Evolutionary conservation across 2,113 vertebrate genomes (phyloP).

Genomic region (Chloebia gouldiae): DNA sequence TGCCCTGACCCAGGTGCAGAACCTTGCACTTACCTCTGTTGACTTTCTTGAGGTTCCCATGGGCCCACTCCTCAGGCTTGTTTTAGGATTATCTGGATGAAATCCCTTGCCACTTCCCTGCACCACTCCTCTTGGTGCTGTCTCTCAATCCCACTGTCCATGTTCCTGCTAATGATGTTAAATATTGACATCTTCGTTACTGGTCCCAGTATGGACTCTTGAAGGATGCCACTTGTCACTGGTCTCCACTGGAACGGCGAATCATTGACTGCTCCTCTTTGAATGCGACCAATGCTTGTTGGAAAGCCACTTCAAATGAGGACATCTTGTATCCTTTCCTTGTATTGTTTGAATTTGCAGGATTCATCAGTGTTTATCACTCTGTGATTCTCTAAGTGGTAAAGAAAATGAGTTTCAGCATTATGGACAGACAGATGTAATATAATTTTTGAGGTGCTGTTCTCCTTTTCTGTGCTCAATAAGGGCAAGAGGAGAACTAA

Average conservation of each 20-base stretch:
- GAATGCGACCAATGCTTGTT: not conserved
- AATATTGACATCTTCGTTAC: not conserved
- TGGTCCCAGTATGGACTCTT: fast-evolving
- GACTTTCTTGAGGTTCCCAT: not conserved
- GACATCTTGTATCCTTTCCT: not conserved
- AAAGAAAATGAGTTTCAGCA: not conserved
- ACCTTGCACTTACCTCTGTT: not conserved
- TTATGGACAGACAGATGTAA: not conserved
- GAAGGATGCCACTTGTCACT: not conserved
- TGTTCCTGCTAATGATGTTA: not conserved
- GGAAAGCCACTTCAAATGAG: not conserved
- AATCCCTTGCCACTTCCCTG: not conserved
- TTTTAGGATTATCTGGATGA: not conserved
- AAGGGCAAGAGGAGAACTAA: not conserved
- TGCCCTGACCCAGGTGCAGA: not conserved
- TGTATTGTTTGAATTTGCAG: not conserved
- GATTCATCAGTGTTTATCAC: not conserved
- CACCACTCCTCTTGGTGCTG: not conserved
- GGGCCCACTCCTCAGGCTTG: not conserved
- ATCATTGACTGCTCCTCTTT: not conserved
- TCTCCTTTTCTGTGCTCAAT: not conserved
- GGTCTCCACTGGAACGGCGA: fast-evolving
- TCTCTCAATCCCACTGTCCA: not conserved
- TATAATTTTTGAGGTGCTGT: not conserved
- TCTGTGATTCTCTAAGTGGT: not conserved